Base-by-base conservation (phyloP, 2,888 invertebrate genomes). In the Yponomeuta cagnagella region DNA sequence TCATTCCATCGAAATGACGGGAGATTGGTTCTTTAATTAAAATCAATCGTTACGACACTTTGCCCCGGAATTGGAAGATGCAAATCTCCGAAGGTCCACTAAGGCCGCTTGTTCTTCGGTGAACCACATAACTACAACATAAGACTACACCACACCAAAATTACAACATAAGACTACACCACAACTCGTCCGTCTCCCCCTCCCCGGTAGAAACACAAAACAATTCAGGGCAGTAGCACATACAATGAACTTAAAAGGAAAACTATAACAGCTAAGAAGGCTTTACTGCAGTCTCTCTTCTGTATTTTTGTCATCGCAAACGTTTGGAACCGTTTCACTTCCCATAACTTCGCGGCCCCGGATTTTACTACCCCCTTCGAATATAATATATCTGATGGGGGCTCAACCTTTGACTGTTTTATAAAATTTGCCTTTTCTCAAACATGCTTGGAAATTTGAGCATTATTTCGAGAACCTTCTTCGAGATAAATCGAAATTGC, bases 1-100 rank as follows among this genome's bases (percentile, higher is more conserved):
- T 58, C 52, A 58, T 58, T 58, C 52, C 15, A 58, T 58, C 52
- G 15, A 58, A 43, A 58, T 15, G 52, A 12, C 52, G 52, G 52
- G 52, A 58, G 52, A 58, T 58, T 58, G 52, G 52, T 58, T 58
- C 52, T 58, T 58, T 58, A 58, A 58, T 58, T 58, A 58, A 58
- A 58, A 15, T 58, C 52, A 58, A 9, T 58, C 52, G 52, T 58
- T 58, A 58, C 52, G 15, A 58, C 52, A 15, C 15, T 58, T 58
- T 58, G 52, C 52, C 52, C 43, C 52, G 52, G 12, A 15, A 58
- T 58, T 58, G 15, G 15, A 58, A 58, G 52, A 58, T 58, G 52
- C 15, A 15, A 15, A 58, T 4, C 52, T 58, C 52, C 15, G 52
- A 58, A 58, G 15, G 52, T 58, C 52, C 15, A 58, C 15, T 15